phyloP scores from a whole-genome alignment of 2,113 vertebrate species.

The Cottus gobio region DNA sequence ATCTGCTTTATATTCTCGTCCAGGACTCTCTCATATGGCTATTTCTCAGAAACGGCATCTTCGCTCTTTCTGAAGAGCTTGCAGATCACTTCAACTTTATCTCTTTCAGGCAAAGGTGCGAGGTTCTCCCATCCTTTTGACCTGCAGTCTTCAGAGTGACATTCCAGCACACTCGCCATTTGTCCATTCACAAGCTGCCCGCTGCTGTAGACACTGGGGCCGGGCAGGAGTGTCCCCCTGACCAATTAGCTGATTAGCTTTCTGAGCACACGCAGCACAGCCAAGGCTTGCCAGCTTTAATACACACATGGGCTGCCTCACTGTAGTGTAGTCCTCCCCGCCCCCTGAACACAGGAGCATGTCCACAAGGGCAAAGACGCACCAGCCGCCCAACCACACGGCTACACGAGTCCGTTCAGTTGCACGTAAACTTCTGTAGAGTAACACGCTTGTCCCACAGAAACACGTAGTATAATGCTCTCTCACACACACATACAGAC shows the following conservation, averaged over 20 bases:
- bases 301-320: conserved; percentile 30
- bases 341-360: conserved; percentile 1
- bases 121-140: not conserved
- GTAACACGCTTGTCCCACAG: not conserved
- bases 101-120: not conserved
- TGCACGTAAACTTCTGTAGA: not conserved
- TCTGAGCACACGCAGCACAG: conserved; percentile 62
- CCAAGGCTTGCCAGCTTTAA: conserved; percentile 58
- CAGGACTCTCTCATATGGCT: not conserved
- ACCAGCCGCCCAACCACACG: not conserved
- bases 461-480: not conserved
- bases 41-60: not conserved
- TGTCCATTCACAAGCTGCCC: conserved; percentile 49
- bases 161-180: conserved; percentile 18
- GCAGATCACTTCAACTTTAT: not conserved
- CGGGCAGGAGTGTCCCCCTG: conserved; percentile 66
- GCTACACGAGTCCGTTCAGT: not conserved
- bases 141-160: conserved; percentile 11
- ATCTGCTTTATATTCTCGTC: not conserved
- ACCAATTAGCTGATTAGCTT: conserved; percentile 79
- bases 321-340: not conserved
- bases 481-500: not conserved
- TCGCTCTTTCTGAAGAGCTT: not conserved
- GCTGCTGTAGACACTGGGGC: conserved; percentile 47
- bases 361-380: conserved; percentile 34